Base-by-base conservation (phyloP, 2,888 invertebrate species). In the Phrixothrix hirtus region DNA sequence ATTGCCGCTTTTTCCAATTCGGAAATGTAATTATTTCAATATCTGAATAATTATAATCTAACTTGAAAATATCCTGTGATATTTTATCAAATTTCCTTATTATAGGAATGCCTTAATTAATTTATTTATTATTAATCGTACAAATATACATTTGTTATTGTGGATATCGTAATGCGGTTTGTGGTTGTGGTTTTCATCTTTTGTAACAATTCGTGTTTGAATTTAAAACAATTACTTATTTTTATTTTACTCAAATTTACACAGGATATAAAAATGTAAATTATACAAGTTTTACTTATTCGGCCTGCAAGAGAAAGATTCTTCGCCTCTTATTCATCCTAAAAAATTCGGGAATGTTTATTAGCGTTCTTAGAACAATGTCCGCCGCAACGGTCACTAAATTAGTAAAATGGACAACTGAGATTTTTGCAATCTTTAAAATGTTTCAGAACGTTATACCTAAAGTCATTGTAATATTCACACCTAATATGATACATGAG, bases 401-500 rank as follows among this genome's bases (percentile, higher is more conserved):
- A n/a, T 34, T 15, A 15, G 10, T 15, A 37, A 21, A 13, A 21
- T 21, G 7, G 21, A 3, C 3, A 7, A 7, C 7, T 21, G 7
- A 21, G 21, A 21, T 21, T 21, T 21, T 21, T 21, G 21, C 21
- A 7, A 3, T 35, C n/a, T n/a, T n/a, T n/a, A n/a, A n/a, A n/a
- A 25, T 37, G 13, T 37, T 36, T 37, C 16, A 45, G 17, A 27
- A 30, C 17, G 35, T n/a, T 21, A 15, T 16, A 32, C 26, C 15
- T 38, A 53, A 38, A 53, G 43, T 47, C 47, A 21, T 38, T 30
- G 37, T 53, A 53, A 53, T 53, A 47, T 53, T 43, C 47, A 53
- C 53, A 53, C 47, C 48, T 54, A 54, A 54, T 54, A 54, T 54
- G 54, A 54, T 54, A 54, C 54, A 54, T 54, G 43, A 54, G 54